phyloP scores from a whole-genome alignment of 2,888 invertebrate genomes.

The Catocala fraxini region DNA sequence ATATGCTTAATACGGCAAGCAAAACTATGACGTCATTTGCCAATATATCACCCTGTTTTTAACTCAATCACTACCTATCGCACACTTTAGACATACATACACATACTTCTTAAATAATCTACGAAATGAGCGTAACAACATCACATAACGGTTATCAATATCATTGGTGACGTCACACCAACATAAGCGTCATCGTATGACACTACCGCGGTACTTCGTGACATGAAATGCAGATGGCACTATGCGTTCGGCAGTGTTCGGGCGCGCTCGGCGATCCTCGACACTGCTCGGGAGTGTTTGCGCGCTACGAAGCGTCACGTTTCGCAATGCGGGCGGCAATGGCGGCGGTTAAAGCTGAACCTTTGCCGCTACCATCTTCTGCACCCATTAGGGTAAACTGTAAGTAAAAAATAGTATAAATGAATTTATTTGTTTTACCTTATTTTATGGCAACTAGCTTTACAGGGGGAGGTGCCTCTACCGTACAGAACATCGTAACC shows the following conservation, averaged over 20 bases:
- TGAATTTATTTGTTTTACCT: no score
- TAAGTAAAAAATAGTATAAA: constrained; percentile 31
- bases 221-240: constrained; percentile 21
- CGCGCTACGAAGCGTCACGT: constrained; percentile 52
- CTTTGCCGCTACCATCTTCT: constrained; percentile 94
- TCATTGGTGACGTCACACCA: constrained; percentile 34
- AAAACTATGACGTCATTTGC: not conserved
- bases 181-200: not conserved
- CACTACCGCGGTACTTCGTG: not conserved
- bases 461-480: no score
- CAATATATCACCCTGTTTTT: not conserved
- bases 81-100: constrained; percentile 11
- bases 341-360: constrained; percentile 92
- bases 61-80: constrained; percentile 28
- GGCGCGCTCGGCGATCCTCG: constrained; percentile 6
- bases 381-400: constrained; percentile 91
- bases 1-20: no score
- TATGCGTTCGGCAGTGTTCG: constrained; percentile 3
- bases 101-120: constrained; percentile 31
- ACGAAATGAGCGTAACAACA: constrained; percentile 54
- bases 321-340: constrained; percentile 89
- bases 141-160: constrained; percentile 48
- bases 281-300: not conserved
- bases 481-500: no score
- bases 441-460: no score